A percentile compares a stretch with the other conserved stretches of the same genome.
These are phyloP conservation scores for Furcifer pardalis DNA, from an alignment of 2,797 vertebrate species.

Conservation along the genomic window DNA sequence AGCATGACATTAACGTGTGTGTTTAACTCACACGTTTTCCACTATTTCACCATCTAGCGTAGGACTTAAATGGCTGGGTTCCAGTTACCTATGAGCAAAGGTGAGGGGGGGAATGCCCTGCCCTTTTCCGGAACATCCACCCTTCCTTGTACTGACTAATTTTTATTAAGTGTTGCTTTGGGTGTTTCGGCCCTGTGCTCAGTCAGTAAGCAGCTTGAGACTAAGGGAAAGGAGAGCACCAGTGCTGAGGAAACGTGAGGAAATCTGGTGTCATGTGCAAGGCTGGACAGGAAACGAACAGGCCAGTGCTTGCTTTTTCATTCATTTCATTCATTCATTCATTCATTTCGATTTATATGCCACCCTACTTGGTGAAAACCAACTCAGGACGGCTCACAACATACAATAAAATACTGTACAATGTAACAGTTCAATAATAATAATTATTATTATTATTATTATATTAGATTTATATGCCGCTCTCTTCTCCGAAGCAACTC, in stretches of 20 bases:
- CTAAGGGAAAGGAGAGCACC: neutral
- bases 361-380: too few relatives aligned
- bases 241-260: neutral
- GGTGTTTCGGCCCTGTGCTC: accelerated
- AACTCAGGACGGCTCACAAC: too few relatives aligned
- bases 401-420: too few relatives aligned
- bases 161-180: neutral
- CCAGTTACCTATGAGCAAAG: neutral
- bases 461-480: too few relatives aligned
- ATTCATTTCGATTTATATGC: too few relatives aligned
- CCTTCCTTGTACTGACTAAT: accelerated
- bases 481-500: too few relatives aligned
- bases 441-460: too few relatives aligned
- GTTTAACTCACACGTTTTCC: neutral
- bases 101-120: neutral
- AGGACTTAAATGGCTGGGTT: neutral
- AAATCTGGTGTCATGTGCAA: slow-evolving; percentile 14
- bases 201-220: neutral
- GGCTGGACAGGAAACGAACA: neutral
- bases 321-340: too few relatives aligned
- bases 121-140: neutral
- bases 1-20: neutral
- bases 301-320: neutral
- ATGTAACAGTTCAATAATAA: too few relatives aligned
- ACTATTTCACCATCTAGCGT: neutral